Conservation (phyloP, 2,113 vertebrate genomes). For the Aegotheles bennettii region DNA sequence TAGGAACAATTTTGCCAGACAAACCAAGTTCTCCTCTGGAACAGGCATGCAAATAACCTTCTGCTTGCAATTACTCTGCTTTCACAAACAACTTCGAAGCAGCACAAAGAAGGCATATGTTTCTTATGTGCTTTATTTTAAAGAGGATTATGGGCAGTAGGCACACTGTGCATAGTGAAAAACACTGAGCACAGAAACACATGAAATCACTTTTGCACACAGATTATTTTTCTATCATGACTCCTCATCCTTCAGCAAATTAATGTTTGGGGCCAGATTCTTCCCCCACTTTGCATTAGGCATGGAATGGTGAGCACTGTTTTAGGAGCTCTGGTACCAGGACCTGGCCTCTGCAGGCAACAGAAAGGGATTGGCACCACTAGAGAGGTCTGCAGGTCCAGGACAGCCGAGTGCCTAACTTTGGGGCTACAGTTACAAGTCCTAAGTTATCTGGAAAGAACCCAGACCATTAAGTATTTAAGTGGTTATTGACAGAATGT, state of each 20-base stretch:
- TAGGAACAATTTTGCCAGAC: background rate
- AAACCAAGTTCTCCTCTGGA: background rate
- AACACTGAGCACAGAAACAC: background rate
- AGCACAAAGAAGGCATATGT: background rate
- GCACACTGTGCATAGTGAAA: background rate
- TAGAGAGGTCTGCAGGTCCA: background rate
- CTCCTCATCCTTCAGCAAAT: background rate
- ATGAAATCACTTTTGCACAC: background rate
- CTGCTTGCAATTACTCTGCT: background rate
- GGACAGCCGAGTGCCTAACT: background rate
- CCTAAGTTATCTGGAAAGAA: background rate
- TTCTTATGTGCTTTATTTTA: background rate
- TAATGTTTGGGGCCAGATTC: background rate
- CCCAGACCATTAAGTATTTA: slow-evolving; percentile 9
- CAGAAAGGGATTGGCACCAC: rapidly evolving
- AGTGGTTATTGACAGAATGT: slow-evolving; percentile 14
- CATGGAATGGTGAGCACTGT: background rate
- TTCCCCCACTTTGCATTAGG: background rate
- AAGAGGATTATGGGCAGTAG: background rate
- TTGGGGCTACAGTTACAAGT: background rate
- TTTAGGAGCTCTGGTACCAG: background rate
- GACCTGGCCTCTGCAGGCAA: background rate
- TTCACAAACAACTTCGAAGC: background rate
- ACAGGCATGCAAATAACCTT: background rate
- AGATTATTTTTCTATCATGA: background rate